phyloP scores from a whole-genome alignment of 2,797 vertebrate species.

The Notamacropus eugenii region DNA sequence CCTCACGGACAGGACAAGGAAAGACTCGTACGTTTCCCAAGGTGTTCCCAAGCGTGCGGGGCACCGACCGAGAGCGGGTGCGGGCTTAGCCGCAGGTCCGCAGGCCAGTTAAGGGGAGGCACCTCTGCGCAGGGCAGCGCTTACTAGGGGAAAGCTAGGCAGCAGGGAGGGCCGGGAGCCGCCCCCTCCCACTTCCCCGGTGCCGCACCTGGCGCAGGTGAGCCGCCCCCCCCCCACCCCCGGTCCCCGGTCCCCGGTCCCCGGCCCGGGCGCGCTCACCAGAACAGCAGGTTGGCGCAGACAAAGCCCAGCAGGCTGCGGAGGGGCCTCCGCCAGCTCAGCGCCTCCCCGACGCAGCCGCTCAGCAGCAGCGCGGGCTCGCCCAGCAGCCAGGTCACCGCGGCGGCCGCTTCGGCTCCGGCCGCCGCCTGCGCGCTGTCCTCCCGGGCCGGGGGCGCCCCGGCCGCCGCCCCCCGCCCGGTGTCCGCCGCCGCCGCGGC shows the following conservation, averaged over 20 bases:
- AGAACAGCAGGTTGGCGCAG: conserved; percentile 90
- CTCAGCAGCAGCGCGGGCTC: conserved; percentile 78
- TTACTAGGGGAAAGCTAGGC: neutral
- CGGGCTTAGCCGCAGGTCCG: neutral
- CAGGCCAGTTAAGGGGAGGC: neutral
- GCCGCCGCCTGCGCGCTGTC: conserved; percentile 42
- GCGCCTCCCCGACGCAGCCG: conserved; percentile 80
- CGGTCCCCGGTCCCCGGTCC: neutral
- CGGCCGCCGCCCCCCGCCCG: conserved; percentile 50
- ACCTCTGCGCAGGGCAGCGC: neutral
- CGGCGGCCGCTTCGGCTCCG: conserved; percentile 23
- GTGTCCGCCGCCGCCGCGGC: neutral
- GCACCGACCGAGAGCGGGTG: conserved; percentile 37
- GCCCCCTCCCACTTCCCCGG: neutral
- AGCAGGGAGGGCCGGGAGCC: neutral
- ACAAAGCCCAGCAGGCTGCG: conserved; percentile 88
- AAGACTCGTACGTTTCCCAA: neutral
- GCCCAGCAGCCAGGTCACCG: conserved; percentile 72
- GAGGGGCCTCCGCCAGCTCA: conserved; percentile 90
- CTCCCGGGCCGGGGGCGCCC: conserved; percentile 38
- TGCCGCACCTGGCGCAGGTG: neutral
- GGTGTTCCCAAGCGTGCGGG: conserved; percentile 6
- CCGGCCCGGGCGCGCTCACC: conserved; percentile 86
- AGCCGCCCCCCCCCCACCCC: neutral
- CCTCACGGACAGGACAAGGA: neutral